phyloP scores from a whole-genome alignment of 2,797 vertebrate species.

The Enteromius viviparus region DNA sequence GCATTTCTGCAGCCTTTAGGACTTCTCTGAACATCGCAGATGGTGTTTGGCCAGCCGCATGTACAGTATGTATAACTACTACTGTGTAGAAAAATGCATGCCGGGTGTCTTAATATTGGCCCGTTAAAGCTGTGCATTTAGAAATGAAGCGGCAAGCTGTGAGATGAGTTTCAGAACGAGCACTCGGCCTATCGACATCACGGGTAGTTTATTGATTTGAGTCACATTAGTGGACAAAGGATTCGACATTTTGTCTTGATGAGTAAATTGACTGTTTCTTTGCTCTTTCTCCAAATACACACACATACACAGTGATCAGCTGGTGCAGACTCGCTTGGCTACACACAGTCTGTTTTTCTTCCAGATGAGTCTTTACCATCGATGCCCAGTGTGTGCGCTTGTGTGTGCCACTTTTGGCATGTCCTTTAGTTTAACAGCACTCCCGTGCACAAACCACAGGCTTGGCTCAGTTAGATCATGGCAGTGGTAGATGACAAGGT shows the following conservation, averaged over 20 bases:
- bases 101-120: conserved; percentile 16
- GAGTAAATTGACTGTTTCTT: conserved; percentile 53
- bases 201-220: conserved; percentile 28
- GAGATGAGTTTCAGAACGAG: conserved; percentile 37
- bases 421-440: conserved; percentile 49
- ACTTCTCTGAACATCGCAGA: conserved; percentile 18
- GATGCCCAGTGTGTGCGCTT: conserved; percentile 48
- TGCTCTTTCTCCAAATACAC: conserved; percentile 22
- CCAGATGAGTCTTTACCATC: conserved; percentile 61
- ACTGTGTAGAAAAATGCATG: conserved; percentile 19
- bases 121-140: conserved; percentile 16
- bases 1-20: background rate
- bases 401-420: conserved; percentile 47
- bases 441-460: conserved; percentile 49
- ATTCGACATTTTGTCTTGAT: conserved; percentile 39
- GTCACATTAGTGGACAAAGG: conserved; percentile 45
- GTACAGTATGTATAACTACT: conserved; percentile 7
- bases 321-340: conserved; percentile 57
- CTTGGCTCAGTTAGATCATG: conserved; percentile 40
- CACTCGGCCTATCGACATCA: conserved; percentile 9
- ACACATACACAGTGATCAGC: conserved; percentile 52
- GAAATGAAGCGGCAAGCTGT: conserved; percentile 31
- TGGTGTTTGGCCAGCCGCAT: conserved; percentile 33
- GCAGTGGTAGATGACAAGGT: conserved; percentile 42
- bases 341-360: conserved; percentile 65